These are phyloP conservation scores for Chrysocyon brachyurus DNA, from an alignment of 2,797 vertebrate species.

Conservation along the genomic window DNA sequence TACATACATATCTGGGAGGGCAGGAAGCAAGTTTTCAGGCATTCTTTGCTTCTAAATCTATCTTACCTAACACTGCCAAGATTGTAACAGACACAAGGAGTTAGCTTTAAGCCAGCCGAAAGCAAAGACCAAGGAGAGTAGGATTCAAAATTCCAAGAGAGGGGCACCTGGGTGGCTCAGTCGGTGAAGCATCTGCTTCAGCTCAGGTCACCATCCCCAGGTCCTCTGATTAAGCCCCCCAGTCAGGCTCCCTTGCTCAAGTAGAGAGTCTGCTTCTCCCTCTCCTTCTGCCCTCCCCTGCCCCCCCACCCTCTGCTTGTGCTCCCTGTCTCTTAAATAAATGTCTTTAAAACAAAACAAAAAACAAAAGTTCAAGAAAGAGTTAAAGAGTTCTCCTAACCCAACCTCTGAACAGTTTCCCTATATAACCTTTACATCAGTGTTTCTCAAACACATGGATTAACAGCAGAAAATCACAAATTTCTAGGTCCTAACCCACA, in stretches of 20 bases:
- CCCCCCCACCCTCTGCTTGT: too few species aligned
- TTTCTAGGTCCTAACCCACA: neutral
- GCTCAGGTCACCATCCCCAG: too few species aligned
- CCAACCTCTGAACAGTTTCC: neutral
- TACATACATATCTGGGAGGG: neutral
- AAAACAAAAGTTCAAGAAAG: too few species aligned
- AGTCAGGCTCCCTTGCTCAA: too few species aligned
- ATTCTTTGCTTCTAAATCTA: neutral
- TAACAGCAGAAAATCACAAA: neutral
- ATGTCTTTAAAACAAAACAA: too few species aligned
- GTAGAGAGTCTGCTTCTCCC: too few species aligned
- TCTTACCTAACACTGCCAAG: neutral
- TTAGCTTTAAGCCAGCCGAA: neutral
- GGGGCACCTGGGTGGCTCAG: too few species aligned
- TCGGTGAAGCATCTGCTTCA: too few species aligned
- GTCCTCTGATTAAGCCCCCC: too few species aligned
- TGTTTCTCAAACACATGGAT: neutral
- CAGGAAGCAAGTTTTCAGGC: neutral
- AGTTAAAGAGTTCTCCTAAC: neutral
- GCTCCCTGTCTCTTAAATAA: too few species aligned
- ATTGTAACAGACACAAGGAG: neutral
- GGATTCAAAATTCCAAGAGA: neutral
- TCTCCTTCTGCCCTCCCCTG: too few species aligned
- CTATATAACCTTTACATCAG: neutral
- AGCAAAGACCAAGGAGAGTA: neutral